Conservation (phyloP, 1,140 invertebrate species). For the Drosophila subpulchrella region DNA sequence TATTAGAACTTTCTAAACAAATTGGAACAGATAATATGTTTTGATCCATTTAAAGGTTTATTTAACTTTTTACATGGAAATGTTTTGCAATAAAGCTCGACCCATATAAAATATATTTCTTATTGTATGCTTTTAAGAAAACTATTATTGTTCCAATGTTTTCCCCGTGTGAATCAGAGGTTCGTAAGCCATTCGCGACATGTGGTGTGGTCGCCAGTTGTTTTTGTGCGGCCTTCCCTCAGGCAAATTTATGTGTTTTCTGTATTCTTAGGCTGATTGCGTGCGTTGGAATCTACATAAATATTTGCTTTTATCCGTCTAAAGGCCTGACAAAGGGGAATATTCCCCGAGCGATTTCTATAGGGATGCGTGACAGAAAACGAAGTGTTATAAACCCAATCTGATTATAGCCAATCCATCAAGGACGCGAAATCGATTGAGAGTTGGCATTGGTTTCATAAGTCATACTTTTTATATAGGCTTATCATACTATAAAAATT, state of each 20-base stretch:
- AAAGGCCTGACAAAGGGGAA: slow-evolving; percentile 25
- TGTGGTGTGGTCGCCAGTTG: slow-evolving; percentile 14
- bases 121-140: not conserved
- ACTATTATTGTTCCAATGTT: not conserved
- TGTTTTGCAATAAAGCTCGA: not conserved
- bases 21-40: too few relatives aligned
- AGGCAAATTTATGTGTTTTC: slow-evolving; percentile 34
- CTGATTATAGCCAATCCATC: slow-evolving; percentile 31
- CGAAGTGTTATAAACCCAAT: slow-evolving; percentile 22
- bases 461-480: not conserved
- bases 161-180: not conserved
- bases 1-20: too few relatives aligned
- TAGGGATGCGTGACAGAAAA: slow-evolving; percentile 14
- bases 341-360: slow-evolving; percentile 1
- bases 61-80: too few relatives aligned
- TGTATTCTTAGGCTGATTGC: slow-evolving; percentile 48
- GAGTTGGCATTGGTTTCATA: slow-evolving; percentile 14
- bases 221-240: slow-evolving; percentile 22
- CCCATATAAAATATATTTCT: not conserved
- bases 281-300: slow-evolving; percentile 56
- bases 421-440: slow-evolving; percentile 23
- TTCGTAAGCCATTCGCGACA: slow-evolving; percentile 14
- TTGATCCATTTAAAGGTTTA: too few relatives aligned
- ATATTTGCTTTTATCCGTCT: slow-evolving; percentile 54
- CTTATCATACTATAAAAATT: too few relatives aligned